Percentiles rank a stretch among this genome's conserved stretches.
Conservation (phyloP, 2,888 invertebrate species). For the Hylaea fasciaria region DNA sequence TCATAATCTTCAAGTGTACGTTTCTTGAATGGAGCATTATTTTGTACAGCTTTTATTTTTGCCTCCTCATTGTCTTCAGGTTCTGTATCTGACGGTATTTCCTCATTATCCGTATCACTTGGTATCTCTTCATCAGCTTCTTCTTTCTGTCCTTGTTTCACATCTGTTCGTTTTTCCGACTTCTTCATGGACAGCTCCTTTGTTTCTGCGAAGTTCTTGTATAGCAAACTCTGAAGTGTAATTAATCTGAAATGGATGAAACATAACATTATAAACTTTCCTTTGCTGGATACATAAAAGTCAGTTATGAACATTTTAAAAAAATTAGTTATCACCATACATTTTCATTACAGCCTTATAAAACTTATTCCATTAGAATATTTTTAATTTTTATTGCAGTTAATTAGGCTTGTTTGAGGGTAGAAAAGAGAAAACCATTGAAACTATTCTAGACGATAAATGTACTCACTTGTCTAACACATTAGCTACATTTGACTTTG, state of each 20-base stretch:
- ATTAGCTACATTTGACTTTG: conserved; percentile 82
- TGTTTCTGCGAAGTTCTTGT: conserved; percentile 89
- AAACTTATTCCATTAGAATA: too few relatives aligned
- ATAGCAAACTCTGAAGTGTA: conserved; percentile 73
- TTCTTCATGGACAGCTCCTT: conserved; percentile 75
- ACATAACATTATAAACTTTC: too few relatives aligned
- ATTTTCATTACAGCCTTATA: too few relatives aligned
- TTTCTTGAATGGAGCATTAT: conserved; percentile 57
- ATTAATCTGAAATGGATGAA: conserved; percentile 67
- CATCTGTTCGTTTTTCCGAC: conserved; percentile 44
- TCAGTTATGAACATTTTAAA: too few relatives aligned
- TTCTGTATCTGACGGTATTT: conserved; percentile 87
- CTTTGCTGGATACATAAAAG: too few relatives aligned
- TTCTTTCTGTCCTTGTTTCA: conserved; percentile 48
- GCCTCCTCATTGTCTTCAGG: conserved; percentile 64
- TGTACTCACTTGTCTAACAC: conserved; percentile 86
- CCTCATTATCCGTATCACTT: conserved; percentile 86
- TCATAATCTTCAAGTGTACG: conserved; percentile 86
- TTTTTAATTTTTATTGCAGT: too few relatives aligned
- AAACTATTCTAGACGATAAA: background rate
- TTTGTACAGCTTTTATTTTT: conserved; percentile 43
- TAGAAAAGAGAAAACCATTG: too few relatives aligned
- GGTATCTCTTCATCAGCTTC: conserved; percentile 77
- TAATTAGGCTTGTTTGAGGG: too few relatives aligned
- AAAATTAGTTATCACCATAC: too few relatives aligned